Conservation (phyloP, 2,888 invertebrate genomes). For the Sinodicranocentrus sp. region DNA sequence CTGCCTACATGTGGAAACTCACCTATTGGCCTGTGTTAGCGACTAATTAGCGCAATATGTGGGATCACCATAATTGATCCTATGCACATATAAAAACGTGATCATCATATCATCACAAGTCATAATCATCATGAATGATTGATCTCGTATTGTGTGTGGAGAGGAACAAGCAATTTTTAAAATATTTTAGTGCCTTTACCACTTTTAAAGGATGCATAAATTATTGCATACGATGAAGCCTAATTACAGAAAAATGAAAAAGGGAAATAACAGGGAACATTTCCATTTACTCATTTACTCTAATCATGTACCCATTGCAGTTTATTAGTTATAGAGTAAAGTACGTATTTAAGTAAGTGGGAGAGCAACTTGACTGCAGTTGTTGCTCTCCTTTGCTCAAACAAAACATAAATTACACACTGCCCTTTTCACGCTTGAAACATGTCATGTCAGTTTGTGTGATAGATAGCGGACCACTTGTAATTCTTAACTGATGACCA, state of each 20-base stretch:
- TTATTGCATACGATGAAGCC: slow-evolving; percentile 6
- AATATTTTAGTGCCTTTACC: not conserved
- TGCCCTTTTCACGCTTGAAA: slow-evolving; percentile 48
- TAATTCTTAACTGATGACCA: slow-evolving; percentile 32
- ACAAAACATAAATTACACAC: slow-evolving; percentile 49
- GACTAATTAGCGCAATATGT: slow-evolving; percentile 54
- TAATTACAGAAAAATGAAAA: slow-evolving; percentile 43
- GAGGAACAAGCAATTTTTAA: not conserved
- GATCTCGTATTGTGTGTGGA: not conserved
- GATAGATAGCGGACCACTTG: slow-evolving; percentile 2
- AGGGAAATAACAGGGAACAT: slow-evolving; percentile 24
- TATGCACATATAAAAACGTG: slow-evolving; percentile 25
- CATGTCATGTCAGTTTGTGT: slow-evolving; percentile 47
- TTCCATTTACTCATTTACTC: slow-evolving; percentile 28
- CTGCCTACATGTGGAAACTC: slow-evolving; percentile 46
- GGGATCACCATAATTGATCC: slow-evolving; percentile 44
- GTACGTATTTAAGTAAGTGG: slow-evolving; percentile 13
- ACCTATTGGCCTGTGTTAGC: slow-evolving; percentile 48
- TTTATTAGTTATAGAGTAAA: slow-evolving; percentile 6
- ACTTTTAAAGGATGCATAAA: slow-evolving; percentile 10
- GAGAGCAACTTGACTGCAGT: no score
- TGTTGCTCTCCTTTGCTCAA: slow-evolving; percentile 25
- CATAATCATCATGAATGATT: not conserved
- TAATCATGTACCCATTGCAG: slow-evolving; percentile 12
- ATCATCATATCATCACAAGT: slow-evolving; percentile 35